Evolutionary conservation across 2,113 vertebrate genomes (phyloP).

Genomic region (Turdus rufiventris): DNA sequence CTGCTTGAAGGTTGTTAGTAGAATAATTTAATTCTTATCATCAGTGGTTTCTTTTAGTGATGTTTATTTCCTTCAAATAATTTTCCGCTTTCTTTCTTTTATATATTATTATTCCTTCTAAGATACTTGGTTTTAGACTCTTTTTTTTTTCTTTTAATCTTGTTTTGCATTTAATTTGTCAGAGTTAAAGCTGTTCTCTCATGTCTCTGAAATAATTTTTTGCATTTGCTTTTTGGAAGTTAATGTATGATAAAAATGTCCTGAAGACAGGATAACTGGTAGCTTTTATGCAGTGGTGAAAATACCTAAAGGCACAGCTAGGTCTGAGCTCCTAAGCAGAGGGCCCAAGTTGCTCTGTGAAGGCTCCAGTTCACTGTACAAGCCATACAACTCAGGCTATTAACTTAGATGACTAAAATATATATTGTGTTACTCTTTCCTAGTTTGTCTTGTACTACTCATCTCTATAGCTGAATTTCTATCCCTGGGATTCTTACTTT

Average conservation of each 20-base stretch:
- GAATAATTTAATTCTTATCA: neutral
- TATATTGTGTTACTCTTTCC: neutral
- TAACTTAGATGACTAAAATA: neutral
- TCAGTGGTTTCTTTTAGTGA: neutral
- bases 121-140: neutral
- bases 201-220: neutral
- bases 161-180: neutral
- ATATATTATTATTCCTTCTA: neutral
- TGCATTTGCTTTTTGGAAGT: neutral
- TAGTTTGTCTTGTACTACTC: neutral
- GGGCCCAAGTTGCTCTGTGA: neutral
- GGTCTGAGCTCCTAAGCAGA: neutral
- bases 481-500: neutral
- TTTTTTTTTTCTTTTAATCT: neutral
- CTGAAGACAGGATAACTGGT: neutral
- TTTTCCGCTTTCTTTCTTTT: neutral
- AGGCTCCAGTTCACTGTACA: neutral
- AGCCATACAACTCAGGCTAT: neutral
- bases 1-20: neutral
- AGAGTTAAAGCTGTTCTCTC: neutral
- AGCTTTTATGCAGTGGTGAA: neutral
- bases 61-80: neutral
- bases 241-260: neutral
- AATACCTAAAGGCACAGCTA: neutral
- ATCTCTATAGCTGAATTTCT: neutral